phyloP scores from a whole-genome alignment of 2,113 vertebrate species.

The Pseudopodoces humilis region DNA sequence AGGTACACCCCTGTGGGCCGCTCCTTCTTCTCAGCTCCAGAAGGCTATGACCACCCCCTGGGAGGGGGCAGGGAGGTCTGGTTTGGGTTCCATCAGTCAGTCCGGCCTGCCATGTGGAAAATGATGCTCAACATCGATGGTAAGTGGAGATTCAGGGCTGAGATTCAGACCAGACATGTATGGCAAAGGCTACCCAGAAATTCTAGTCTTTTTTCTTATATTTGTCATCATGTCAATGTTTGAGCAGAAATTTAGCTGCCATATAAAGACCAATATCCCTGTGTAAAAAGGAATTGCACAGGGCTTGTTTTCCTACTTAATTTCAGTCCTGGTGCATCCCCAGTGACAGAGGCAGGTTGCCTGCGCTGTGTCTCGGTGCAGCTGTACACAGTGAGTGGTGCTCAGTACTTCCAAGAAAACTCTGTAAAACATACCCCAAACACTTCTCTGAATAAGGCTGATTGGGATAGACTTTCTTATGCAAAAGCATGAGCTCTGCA shows the following conservation, averaged over 20 bases:
- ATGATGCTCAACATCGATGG: slow-evolving; percentile 99
- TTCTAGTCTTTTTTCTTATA: background rate
- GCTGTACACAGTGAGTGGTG: background rate
- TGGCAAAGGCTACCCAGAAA: background rate
- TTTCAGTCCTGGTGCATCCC: background rate
- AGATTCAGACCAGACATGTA: background rate
- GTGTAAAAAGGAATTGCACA: background rate
- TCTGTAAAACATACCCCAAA: background rate
- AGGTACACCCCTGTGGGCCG: slow-evolving; percentile 99
- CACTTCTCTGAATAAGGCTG: background rate
- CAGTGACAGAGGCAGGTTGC: background rate
- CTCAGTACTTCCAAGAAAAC: background rate
- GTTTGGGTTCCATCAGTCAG: slow-evolving; percentile 99
- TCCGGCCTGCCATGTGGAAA: slow-evolving; percentile 99
- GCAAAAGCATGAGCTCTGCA: slow-evolving; percentile 5
- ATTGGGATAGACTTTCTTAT: slow-evolving; percentile 36
- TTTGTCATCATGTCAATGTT: background rate
- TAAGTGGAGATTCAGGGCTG: slow-evolving; percentile 63
- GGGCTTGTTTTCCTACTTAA: background rate
- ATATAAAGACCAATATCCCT: background rate
- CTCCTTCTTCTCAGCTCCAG: slow-evolving; percentile 97
- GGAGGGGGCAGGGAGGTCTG: slow-evolving; percentile 98
- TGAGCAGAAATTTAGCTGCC: background rate
- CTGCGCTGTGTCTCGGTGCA: background rate
- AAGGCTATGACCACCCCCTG: slow-evolving; percentile 96